Evolutionary conservation across 2,888 invertebrate genomes (phyloP).

Genomic region (Nomada flava): DNA sequence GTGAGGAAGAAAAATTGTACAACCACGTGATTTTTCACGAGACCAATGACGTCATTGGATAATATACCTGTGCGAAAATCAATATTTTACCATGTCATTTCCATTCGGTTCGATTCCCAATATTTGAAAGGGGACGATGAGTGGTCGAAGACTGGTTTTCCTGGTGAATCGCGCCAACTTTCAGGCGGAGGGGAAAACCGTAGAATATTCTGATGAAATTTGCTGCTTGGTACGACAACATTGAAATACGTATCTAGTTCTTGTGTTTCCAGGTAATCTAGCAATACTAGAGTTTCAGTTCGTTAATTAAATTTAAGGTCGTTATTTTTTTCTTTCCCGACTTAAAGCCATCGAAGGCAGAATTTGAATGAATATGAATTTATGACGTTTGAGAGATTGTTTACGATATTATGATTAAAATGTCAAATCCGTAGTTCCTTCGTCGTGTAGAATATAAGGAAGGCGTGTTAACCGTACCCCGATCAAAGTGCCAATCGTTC

Average conservation of each 20-base stretch:
- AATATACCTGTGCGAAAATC: not conserved
- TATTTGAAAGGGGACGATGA: not conserved
- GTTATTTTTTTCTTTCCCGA: not conserved
- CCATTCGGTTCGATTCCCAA: not conserved
- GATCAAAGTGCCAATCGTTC: not conserved
- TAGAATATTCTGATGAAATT: not conserved
- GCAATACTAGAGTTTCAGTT: not conserved
- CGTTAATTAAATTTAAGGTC: not conserved
- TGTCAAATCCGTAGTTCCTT: not conserved
- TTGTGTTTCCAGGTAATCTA: not conserved
- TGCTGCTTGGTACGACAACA: not conserved
- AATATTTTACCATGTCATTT: not conserved
- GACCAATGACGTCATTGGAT: not conserved
- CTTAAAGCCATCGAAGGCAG: not conserved
- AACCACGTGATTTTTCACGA: constrained; percentile 3
- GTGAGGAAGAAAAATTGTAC: not conserved
- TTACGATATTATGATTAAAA: not conserved
- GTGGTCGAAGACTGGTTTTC: not conserved
- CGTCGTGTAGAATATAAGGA: not conserved
- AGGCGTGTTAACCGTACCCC: too few relatives aligned
- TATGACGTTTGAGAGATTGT: not conserved
- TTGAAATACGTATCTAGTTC: not conserved
- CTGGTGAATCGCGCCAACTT: not conserved
- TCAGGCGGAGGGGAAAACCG: not conserved
- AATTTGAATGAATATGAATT: not conserved